Evolutionary conservation across 30 jellyfish, hydroid and myxozoan genomes (phyloP), one percentile per base, ranked within the genome.

Genomic region (Hydractinia symbiolongicarpus): DNA sequence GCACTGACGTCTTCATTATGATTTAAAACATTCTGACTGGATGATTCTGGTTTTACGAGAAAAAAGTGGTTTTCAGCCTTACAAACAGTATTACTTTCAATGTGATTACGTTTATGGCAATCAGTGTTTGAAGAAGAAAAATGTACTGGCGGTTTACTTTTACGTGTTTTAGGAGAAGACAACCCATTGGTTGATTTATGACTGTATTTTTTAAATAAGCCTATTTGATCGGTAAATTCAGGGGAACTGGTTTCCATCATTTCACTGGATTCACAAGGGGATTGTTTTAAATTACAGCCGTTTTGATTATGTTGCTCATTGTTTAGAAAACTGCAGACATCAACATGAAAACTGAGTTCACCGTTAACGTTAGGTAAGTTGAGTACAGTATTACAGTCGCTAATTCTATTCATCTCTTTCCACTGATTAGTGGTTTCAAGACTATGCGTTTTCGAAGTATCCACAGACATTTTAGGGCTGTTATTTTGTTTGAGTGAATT

Each of bases 401-500:
- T 64, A n/a, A n/a, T 51, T 7, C 9, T 6, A n/a, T 64, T 4
- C 74, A 13, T 64, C 40, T 64, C 74, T 7, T 64, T 13, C 44
- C 44, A 30, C 44, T 30, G 44, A 30, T 30, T 30, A 30, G 44
- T 30, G 44, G 44, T 30, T 30, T 30, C 44, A 30, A 30, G 2
- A 7, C 3, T 16, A 13, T 11, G 19, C 15, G 9, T 7, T 64
- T 64, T 7, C 40, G 19, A 2, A 0, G 74, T n/a, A 44, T n/a
- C 4, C 16, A 0, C 40, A 13, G 74, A 64, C 19, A n/a, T 51
- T n/a, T 6, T 7, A 11, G 69, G 19, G 17, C 52, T 64, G 19
- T 64, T 64, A 44, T n/a, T n/a, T n/a, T 64, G 74, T 64, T 64
- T 64, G 52, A 64, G 40, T 13, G 74, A n/a, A n/a, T 64, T 51